phyloP scores from a whole-genome alignment of 2,888 invertebrate species.

The Drosophila rellima region DNA sequence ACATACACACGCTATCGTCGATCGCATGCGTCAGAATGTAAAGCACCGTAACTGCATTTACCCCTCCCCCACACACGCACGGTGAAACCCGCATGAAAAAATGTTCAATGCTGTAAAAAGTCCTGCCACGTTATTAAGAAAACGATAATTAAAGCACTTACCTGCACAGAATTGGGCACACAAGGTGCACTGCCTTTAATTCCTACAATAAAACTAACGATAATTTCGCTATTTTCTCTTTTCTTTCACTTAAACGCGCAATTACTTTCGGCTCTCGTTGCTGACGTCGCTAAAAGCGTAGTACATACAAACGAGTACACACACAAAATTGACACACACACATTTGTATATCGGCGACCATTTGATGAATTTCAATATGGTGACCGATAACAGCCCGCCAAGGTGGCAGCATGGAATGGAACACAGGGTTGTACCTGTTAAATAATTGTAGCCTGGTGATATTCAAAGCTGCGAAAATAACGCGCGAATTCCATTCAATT shows the following conservation, averaged over 20 bases:
- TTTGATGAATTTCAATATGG: constrained; percentile 59
- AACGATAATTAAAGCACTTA: constrained; percentile 15
- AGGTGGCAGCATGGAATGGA: constrained; percentile 53
- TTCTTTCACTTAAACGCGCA: constrained; percentile 32
- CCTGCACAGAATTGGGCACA: constrained; percentile 12
- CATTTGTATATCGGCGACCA: constrained; percentile 33
- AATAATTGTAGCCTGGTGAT: constrained; percentile 38
- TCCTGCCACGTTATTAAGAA: constrained; percentile 30
- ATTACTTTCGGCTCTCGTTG: constrained; percentile 31
- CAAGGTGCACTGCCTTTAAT: background rate
- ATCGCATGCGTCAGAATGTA: constrained; percentile 61
- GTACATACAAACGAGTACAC: constrained; percentile 29
- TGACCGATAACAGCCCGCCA: constrained; percentile 53
- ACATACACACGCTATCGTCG: constrained; percentile 57
- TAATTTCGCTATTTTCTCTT: constrained; percentile 13
- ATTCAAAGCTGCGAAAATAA: constrained; percentile 21
- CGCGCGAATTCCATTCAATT: background rate
- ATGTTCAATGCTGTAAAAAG: constrained; percentile 19
- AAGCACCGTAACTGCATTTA: constrained; percentile 20
- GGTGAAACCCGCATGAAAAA: constrained; percentile 7
- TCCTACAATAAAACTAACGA: background rate
- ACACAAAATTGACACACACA: constrained; percentile 30
- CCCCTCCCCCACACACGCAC: background rate
- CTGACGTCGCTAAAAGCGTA: constrained; percentile 45
- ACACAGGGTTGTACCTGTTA: constrained; percentile 61